Conservation (phyloP, 1,140 invertebrate genomes). For the Bombus confusus region DNA sequence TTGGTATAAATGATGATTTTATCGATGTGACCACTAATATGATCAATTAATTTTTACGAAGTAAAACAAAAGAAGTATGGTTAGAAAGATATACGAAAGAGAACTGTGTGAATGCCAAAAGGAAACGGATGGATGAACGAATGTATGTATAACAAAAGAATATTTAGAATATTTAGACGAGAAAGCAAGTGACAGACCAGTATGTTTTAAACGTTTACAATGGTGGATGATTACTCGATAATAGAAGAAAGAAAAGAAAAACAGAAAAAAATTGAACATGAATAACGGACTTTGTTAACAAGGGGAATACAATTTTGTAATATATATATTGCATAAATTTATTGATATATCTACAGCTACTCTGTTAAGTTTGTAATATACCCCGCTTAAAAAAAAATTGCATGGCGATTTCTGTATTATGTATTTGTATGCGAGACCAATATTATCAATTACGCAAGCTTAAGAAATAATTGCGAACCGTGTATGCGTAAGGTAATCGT, state of each 20-base stretch:
- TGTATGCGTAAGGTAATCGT: conserved; percentile 22
- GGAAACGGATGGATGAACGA: conserved; percentile 3
- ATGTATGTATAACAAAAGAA: conserved; percentile 51
- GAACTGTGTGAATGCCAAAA: conserved; percentile 19
- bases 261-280: not conserved
- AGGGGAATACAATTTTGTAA: conserved; percentile 66
- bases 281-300: conserved; percentile 60
- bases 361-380: conserved; percentile 68
- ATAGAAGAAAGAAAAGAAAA: conserved; percentile 12
- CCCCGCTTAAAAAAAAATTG: conserved; percentile 53
- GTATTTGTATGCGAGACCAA: conserved; percentile 60
- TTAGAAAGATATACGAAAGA: conserved; percentile 28
- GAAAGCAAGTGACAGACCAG: conserved; percentile 27
- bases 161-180: conserved; percentile 11
- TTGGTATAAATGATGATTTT: conserved; percentile 72
- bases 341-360: conserved; percentile 59
- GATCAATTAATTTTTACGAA: conserved; percentile 58
- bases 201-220: conserved; percentile 57
- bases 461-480: conserved; percentile 39
- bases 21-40: conserved; percentile 71
- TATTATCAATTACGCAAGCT: conserved; percentile 48
- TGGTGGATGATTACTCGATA: conserved; percentile 31
- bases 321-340: conserved; percentile 72
- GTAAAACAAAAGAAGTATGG: conserved; percentile 22
- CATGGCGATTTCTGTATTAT: conserved; percentile 63